Conservation (phyloP, 1,140 invertebrate genomes). For the Coelopa frigida region DNA sequence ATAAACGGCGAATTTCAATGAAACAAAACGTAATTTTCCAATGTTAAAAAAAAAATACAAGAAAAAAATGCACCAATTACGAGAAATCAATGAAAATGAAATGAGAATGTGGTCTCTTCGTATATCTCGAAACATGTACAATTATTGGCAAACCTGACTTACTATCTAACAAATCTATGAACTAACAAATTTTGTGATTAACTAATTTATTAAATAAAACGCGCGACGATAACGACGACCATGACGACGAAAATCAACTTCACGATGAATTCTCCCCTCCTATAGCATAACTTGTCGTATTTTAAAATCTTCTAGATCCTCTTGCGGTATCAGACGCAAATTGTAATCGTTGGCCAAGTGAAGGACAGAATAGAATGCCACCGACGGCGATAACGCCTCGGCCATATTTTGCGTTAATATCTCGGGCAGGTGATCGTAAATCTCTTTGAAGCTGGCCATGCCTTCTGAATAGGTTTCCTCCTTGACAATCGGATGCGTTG, state of each 20-base stretch:
- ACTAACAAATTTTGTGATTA: too few species aligned
- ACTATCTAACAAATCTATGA: too few species aligned
- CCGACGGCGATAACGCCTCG: slow-evolving; percentile 60
- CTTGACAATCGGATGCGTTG: slow-evolving; percentile 17
- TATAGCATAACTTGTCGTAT: slow-evolving; percentile 41
- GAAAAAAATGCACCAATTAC: neutral
- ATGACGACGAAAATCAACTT: too few species aligned
- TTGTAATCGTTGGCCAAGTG: slow-evolving; percentile 69
- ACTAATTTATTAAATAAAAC: too few species aligned
- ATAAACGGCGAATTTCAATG: too few species aligned
- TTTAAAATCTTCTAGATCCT: slow-evolving; percentile 31
- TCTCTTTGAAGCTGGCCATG: slow-evolving; percentile 40
- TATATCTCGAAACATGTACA: too few species aligned
- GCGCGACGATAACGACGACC: too few species aligned
- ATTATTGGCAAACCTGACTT: too few species aligned
- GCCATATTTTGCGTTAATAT: slow-evolving; percentile 51
- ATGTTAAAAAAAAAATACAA: too few species aligned
- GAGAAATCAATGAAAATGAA: neutral
- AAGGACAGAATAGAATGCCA: slow-evolving; percentile 65
- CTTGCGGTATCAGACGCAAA: slow-evolving; percentile 30
- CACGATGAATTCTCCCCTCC: too few species aligned
- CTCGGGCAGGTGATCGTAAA: slow-evolving; percentile 54
- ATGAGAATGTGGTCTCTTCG: too few species aligned
- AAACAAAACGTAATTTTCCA: too few species aligned
- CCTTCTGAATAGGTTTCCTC: slow-evolving; percentile 27